Percentiles rank a stretch among this genome's conserved stretches.
Evolutionary conservation across 2,797 vertebrate species (phyloP).

Genomic region (Epinephelus coioides): DNA sequence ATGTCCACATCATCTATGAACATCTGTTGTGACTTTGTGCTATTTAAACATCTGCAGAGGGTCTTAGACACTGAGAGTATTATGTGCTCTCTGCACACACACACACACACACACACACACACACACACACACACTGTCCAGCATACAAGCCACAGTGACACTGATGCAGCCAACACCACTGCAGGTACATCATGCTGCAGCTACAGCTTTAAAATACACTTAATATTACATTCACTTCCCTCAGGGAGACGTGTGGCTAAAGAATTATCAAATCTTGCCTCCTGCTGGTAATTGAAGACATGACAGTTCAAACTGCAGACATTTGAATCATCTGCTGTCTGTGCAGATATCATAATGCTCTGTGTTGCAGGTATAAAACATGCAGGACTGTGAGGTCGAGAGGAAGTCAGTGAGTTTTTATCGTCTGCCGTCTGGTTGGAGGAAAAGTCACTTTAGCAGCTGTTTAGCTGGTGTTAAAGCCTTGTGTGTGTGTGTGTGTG

Average conservation of each 20-base stretch:
- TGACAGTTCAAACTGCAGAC: constrained; percentile 30
- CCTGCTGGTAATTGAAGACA: constrained; percentile 70
- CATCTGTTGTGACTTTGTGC: too few species aligned
- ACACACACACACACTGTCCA: not conserved
- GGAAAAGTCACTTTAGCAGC: constrained; percentile 1
- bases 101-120: constrained; percentile 8
- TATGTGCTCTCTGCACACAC: not conserved
- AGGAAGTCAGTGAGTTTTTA: not conserved
- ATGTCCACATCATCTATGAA: too few species aligned
- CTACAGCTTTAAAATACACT: constrained; percentile 25
- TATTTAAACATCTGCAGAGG: too few species aligned
- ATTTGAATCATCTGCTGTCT: constrained; percentile 1
- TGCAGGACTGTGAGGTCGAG: constrained; percentile 11
- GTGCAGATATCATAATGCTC: not conserved
- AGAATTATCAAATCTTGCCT: constrained; percentile 53
- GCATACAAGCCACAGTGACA: not conserved
- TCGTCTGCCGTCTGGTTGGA: not conserved
- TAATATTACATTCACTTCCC: constrained; percentile 28
- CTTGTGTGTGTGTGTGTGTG: constrained; percentile 19
- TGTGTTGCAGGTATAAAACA: constrained; percentile 21
- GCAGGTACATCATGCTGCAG: constrained; percentile 31
- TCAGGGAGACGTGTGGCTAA: constrained; percentile 15
- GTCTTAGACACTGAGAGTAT: too few species aligned
- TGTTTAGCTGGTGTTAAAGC: constrained; percentile 25
- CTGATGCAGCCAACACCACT: constrained; percentile 15